These are phyloP conservation scores for Hassar affinis DNA, from an alignment of 2,113 vertebrate species.

Conservation along the genomic window DNA sequence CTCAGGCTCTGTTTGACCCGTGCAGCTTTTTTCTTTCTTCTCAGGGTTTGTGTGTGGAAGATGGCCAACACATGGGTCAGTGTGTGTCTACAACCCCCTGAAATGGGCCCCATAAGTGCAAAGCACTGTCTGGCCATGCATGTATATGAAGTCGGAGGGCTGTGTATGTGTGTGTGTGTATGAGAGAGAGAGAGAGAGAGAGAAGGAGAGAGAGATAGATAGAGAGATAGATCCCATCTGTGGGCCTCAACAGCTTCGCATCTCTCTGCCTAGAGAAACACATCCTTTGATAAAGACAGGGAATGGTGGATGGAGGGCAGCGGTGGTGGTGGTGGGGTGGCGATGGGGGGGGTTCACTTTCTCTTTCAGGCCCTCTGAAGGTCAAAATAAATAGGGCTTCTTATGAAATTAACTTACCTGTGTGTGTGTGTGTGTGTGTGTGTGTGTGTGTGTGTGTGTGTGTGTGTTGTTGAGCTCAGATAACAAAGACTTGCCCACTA, in stretches of 20 bases:
- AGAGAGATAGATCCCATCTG: slow-evolving; percentile 21
- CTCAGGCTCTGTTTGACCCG: slow-evolving; percentile 18
- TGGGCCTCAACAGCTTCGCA: slow-evolving; percentile 26
- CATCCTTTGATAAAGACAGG: slow-evolving; percentile 27
- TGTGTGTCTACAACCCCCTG: slow-evolving; percentile 16
- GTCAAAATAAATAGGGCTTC: slow-evolving; percentile 28
- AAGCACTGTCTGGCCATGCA: slow-evolving; percentile 20
- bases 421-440: slow-evolving; percentile 38
- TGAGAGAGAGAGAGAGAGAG: slow-evolving; percentile 11
- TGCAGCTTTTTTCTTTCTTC: slow-evolving; percentile 3
- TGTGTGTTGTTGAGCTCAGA: slow-evolving; percentile 17
- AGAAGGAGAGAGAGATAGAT: not conserved
- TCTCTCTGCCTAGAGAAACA: slow-evolving; percentile 22
- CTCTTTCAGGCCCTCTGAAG: slow-evolving; percentile 33
- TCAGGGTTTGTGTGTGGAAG: slow-evolving; percentile 7
- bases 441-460: slow-evolving; percentile 33
- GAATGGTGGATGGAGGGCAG: not conserved
- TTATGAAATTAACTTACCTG: slow-evolving; percentile 31
- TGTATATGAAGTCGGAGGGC: slow-evolving; percentile 18
- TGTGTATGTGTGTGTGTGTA: slow-evolving; percentile 12
- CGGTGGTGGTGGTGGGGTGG: too few species aligned
- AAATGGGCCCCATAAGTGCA: slow-evolving; percentile 22
- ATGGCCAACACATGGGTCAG: slow-evolving; percentile 35
- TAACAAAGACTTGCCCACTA: not conserved
- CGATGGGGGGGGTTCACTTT: not conserved